Conservation (phyloP, 2,797 vertebrate genomes). For the Cossypha dichroa region DNA sequence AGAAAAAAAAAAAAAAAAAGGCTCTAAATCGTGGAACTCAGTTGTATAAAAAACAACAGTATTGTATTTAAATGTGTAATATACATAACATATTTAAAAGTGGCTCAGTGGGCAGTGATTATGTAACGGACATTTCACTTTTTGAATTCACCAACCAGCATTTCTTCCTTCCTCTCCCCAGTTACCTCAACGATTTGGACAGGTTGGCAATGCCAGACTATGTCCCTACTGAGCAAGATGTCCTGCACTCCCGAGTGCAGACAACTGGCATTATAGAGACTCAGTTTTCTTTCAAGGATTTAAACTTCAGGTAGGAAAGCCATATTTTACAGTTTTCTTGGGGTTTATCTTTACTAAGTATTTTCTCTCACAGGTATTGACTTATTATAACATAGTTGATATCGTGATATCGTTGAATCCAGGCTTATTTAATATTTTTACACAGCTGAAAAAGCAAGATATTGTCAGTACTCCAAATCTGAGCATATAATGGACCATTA, state of each 20-base stretch:
- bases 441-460: neutral
- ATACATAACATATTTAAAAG: neutral
- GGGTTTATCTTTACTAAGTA: neutral
- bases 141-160: neutral
- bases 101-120: neutral
- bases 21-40: neutral
- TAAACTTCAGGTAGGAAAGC: constrained; percentile 75
- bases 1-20: neutral
- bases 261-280: constrained; percentile 80
- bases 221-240: constrained; percentile 76
- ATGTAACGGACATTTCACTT: neutral
- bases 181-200: constrained; percentile 77
- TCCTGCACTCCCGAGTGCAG: constrained; percentile 77
- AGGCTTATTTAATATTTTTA: neutral
- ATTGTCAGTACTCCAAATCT: neutral
- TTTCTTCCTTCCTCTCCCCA: neutral
- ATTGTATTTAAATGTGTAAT: neutral
- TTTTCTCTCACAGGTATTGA: neutral
- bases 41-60: fast-evolving
- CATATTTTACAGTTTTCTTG: neutral
- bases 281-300: constrained; percentile 80
- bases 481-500: neutral
- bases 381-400: neutral
- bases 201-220: constrained; percentile 71
- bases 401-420: neutral